Evolutionary conservation across 2,888 invertebrate species (phyloP).

Genomic region (Drosophila atripex): DNA sequence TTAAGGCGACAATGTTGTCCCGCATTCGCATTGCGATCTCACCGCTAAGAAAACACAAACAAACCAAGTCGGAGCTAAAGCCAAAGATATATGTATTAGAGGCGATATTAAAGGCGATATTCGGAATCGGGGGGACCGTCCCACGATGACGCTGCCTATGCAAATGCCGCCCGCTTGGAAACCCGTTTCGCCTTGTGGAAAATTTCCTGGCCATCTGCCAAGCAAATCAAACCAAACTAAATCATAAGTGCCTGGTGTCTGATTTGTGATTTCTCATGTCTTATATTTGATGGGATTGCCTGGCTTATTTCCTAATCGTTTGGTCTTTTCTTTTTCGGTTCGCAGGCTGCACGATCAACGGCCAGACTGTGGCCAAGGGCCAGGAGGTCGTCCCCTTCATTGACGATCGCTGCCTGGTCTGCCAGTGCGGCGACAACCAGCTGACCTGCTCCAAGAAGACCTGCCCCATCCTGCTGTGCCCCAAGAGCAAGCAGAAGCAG

Average conservation of each 20-base stretch:
- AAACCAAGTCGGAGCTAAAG: slow-evolving; percentile 1
- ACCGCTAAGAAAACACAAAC: slow-evolving; percentile 14
- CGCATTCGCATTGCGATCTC: slow-evolving; percentile 58
- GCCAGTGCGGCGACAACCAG: slow-evolving; percentile 89
- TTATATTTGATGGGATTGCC: slow-evolving; percentile 53
- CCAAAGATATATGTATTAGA: slow-evolving; percentile 4
- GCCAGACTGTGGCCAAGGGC: slow-evolving; percentile 91
- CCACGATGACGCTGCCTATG: slow-evolving; percentile 58
- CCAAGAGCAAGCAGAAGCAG: slow-evolving; percentile 87
- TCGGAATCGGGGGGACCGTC: slow-evolving; percentile 27
- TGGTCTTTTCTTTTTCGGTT: slow-evolving; percentile 46
- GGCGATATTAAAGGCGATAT: slow-evolving; percentile 1
- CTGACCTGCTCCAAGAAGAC: slow-evolving; percentile 93
- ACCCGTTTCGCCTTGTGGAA: slow-evolving; percentile 73
- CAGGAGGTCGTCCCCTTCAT: slow-evolving; percentile 90
- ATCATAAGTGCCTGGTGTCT: slow-evolving; percentile 44
- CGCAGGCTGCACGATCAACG: slow-evolving; percentile 92
- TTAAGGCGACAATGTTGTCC: slow-evolving; percentile 77
- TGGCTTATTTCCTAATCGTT: background rate
- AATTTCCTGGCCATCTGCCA: slow-evolving; percentile 71
- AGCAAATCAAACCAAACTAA: slow-evolving; percentile 45
- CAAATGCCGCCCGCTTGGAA: slow-evolving; percentile 68
- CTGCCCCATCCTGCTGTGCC: slow-evolving; percentile 95
- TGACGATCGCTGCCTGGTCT: slow-evolving; percentile 94
- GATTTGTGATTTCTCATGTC: slow-evolving; percentile 51